Conservation (phyloP, 2,797 vertebrate genomes). For the Xyrichtys novacula region DNA sequence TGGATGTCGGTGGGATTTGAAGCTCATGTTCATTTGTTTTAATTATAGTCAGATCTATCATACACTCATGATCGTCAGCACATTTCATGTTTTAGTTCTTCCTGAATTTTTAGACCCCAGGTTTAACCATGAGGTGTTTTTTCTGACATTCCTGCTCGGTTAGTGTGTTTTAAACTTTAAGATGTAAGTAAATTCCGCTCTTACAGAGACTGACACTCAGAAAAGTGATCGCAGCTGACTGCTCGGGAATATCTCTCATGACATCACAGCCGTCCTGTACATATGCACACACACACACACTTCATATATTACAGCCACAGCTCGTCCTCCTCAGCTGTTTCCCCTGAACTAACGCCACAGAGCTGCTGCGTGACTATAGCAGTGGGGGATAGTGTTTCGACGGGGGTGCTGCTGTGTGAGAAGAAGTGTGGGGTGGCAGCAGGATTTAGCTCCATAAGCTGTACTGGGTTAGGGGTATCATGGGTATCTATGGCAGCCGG, state of each 20-base stretch:
- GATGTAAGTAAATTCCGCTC: slow-evolving; percentile 27
- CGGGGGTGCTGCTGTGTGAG: slow-evolving; percentile 32
- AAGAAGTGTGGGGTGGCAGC: slow-evolving; percentile 33
- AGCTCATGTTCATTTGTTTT: too few relatives aligned
- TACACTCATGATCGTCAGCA: too few relatives aligned
- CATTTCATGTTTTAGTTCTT: too few relatives aligned
- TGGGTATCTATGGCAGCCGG: slow-evolving; percentile 52
- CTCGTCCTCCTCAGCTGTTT: slow-evolving; percentile 64
- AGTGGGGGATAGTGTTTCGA: slow-evolving; percentile 58
- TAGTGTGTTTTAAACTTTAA: slow-evolving; percentile 15
- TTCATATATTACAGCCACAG: slow-evolving; percentile 29
- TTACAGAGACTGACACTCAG: slow-evolving; percentile 32
- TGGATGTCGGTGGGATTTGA: too few relatives aligned
- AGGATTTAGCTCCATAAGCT: slow-evolving; percentile 60
- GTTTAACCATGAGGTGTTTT: not conserved
- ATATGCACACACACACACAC: slow-evolving; percentile 6
- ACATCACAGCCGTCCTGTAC: slow-evolving; percentile 23
- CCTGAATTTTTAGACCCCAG: too few relatives aligned
- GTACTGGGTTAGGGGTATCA: slow-evolving; percentile 25
- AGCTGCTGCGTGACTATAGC: slow-evolving; percentile 33
- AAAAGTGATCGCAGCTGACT: slow-evolving; percentile 58
- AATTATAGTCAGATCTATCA: too few relatives aligned
- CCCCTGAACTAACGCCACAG: slow-evolving; percentile 28
- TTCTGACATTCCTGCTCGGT: not conserved
- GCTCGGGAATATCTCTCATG: slow-evolving; percentile 34